phyloP scores from a whole-genome alignment of 1,140 invertebrate species.

The Sweltsa coloradensis region DNA sequence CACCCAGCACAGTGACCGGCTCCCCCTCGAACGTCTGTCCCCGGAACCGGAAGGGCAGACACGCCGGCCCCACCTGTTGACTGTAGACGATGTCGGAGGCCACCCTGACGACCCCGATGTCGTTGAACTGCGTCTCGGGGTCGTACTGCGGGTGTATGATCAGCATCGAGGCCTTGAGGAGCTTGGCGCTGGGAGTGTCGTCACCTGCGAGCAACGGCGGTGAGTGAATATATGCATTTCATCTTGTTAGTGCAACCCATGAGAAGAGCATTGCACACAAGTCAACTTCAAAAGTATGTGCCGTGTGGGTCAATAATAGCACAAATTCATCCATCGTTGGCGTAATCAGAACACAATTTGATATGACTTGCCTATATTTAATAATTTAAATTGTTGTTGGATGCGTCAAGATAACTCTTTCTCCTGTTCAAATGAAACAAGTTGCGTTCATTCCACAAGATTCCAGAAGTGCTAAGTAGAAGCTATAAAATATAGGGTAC shows the following conservation, averaged over 20 bases:
- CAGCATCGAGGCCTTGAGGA: constrained; percentile 22
- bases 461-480: too few relatives aligned
- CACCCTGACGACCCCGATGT: constrained; percentile 46
- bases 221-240: constrained; percentile 13
- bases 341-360: too few relatives aligned
- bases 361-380: too few relatives aligned
- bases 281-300: constrained; percentile 8
- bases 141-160: constrained; percentile 31
- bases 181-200: constrained; percentile 26
- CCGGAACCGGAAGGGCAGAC: constrained; percentile 46
- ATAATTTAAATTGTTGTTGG: too few relatives aligned
- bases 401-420: too few relatives aligned
- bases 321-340: too few relatives aligned
- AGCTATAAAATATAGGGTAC: too few relatives aligned
- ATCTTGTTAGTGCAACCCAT: not conserved
- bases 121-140: constrained; percentile 31
- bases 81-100: constrained; percentile 34
- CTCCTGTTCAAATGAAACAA: too few relatives aligned
- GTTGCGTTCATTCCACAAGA: too few relatives aligned
- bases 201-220: constrained; percentile 22
- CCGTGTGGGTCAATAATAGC: too few relatives aligned
- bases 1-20: too few relatives aligned
- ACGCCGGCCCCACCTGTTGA: constrained; percentile 43
- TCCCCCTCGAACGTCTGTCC: too few relatives aligned
- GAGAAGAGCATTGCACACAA: constrained; percentile 12